Evolutionary conservation across 2,888 invertebrate species (phyloP), one percentile per base, ranked within the genome.

Genomic region (Agriopis leucophaearia): DNA sequence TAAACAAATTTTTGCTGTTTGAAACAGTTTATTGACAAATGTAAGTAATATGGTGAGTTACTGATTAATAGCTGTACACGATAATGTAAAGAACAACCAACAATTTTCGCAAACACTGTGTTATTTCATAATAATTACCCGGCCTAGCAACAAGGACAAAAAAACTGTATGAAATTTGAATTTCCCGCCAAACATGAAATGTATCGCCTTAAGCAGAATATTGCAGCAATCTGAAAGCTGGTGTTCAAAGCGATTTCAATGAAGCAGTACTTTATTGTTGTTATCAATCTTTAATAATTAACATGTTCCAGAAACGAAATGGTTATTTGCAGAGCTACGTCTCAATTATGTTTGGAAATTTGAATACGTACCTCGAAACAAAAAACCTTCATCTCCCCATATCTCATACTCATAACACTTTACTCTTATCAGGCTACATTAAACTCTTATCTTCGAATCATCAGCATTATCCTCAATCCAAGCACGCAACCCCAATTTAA

Each of bases 401-500:
- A 62, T 35, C 59, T 59, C 42, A 42, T 40, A 58, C 40, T 51
- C 61, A 66, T 66, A 66, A 61, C 61, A 66, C 56, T 66, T 48
- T 10, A 36, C 35, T 35, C 61, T 51, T 61, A 66, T 66, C 66
- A 55, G 55, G 36, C n/a, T 45, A 12, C 52, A 50, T 60, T 66
- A 61, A 61, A 50, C 60, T 60, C 56, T 51, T 66, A 66, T 66
- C 66, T 56, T 42, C 18, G 50, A 56, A 61, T 66, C 60, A 66
- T 66, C 66, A 66, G 51, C 66, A 38, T 66, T 66, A 66, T 66
- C 50, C 66, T 61, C 60, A 27, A 56, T 51, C 47, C 57, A 56
- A 57, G 54, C 50, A 55, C 57, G 47, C 12, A 66, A 58, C 62
- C 57, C 62, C 62, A 62, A 66, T 66, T 62, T 66, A 66, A 66